phyloP scores from a whole-genome alignment of 2,888 invertebrate genomes.

The Sclerodermus sp. region DNA sequence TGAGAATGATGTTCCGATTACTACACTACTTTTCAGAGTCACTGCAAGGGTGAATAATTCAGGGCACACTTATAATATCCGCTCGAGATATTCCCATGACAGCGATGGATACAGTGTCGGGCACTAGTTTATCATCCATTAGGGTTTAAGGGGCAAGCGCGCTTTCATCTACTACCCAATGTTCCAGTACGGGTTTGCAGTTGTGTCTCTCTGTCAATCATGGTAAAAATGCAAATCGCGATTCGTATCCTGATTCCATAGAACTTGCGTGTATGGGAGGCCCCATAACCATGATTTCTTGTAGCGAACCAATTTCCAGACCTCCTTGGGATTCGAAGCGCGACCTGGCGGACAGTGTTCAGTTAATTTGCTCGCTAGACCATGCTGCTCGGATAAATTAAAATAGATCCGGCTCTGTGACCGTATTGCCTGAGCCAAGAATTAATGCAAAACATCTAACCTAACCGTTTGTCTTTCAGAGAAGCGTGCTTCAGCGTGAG shows the following conservation, averaged over 20 bases:
- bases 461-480: constrained; percentile 28
- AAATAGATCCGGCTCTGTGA: constrained; percentile 38
- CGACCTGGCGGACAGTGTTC: constrained; percentile 41
- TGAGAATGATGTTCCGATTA: too few species aligned
- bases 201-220: too few species aligned
- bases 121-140: too few species aligned
- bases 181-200: too few species aligned
- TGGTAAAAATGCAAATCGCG: constrained; percentile 8
- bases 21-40: too few species aligned
- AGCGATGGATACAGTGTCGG: too few species aligned
- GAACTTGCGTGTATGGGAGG: constrained; percentile 26
- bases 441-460: neutral
- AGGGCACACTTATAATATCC: too few species aligned
- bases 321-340: constrained; percentile 53
- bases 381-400: constrained; percentile 43
- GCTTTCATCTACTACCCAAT: too few species aligned
- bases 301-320: constrained; percentile 35
- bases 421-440: neutral
- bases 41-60: too few species aligned
- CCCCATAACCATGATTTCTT: constrained; percentile 34
- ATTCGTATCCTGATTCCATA: constrained; percentile 36
- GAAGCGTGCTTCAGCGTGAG: constrained; percentile 52
- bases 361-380: constrained; percentile 51
- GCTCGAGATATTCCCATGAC: too few species aligned
- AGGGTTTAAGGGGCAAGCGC: too few species aligned